Evolutionary conservation across 2,888 invertebrate genomes (phyloP), one percentile per base, ranked within the genome.

Genomic region (Perithous albicinctus): DNA sequence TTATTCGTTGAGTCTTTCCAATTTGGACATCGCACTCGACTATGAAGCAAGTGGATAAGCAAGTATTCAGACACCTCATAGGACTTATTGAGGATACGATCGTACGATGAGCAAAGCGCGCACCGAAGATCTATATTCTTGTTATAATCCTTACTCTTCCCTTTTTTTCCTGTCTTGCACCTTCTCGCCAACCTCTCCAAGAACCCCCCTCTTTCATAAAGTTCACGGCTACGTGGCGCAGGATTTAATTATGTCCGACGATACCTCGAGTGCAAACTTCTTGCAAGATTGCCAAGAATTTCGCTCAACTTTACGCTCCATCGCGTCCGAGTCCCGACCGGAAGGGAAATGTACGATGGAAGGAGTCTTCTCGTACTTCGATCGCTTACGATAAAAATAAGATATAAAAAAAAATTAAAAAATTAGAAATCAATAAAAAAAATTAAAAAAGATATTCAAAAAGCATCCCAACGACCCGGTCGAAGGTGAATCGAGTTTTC

Each of bases 401-500:
- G n/a, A 0, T 43, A 43, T 15, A 15, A 48, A 29, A 75, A 70
- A 38, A 64, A 51, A 59, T 61, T 67, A 66, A 59, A 67, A 48
- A 29, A 38, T 56, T 38, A 59, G 38, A n/a, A 59, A 41, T n/a
- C n/a, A n/a, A 18, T 41, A 48, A 73, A 43, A 35, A 61, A 61
- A 61, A 61, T 32, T 26, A 46, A 38, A n/a, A n/a, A 2, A 10
- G 54, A 4, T 26, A 35, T 46, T 32, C 20, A 29, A 23, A 56
- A 46, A 54, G 69, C 69, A 32, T 41, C 15, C 48, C 46, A 32
- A 63, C 43, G 63, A 56, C 59, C 78, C 64, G 78, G 46, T 74
- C 73, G 74, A 74, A 78, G 56, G 81, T 81, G 80, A 77, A 80
- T 80, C 80, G 64, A 78, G 74, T 80, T 78, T 61, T 51, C 75